These are phyloP conservation scores for Emys orbicularis DNA, from an alignment of 2,797 vertebrate genomes.

Conservation along the genomic window DNA sequence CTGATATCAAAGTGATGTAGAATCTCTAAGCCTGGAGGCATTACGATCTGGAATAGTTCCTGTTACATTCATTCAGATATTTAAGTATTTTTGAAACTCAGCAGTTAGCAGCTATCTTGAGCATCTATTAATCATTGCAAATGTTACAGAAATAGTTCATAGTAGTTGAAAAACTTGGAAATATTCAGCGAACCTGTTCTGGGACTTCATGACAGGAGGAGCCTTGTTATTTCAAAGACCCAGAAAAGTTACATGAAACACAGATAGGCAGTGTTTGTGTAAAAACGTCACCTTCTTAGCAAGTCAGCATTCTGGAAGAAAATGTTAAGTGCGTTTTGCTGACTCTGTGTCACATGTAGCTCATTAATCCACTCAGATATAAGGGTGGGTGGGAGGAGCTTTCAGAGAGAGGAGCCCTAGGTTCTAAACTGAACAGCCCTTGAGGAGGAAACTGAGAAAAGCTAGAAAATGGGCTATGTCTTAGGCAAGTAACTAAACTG, in stretches of 20 bases:
- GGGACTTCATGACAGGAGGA: neutral
- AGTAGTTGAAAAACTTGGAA: too few species aligned
- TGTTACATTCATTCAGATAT: accelerated
- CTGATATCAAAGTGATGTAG: neutral
- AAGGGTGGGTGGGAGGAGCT: neutral
- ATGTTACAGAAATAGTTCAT: neutral
- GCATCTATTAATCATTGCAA: neutral
- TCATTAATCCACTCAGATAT: accelerated
- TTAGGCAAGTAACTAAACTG: accelerated
- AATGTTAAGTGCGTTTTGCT: accelerated
- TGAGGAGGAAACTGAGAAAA: accelerated
- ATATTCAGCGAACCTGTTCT: neutral
- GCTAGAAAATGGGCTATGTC: neutral
- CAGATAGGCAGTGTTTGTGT: neutral
- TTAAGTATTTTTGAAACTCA: accelerated
- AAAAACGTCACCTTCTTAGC: neutral
- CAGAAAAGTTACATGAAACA: neutral
- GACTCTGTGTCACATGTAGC: neutral
- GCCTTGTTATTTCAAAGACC: accelerated
- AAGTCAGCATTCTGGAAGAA: neutral
- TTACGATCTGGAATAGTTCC: too few species aligned
- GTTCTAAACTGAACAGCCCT: neutral
- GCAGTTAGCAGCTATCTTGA: neutral
- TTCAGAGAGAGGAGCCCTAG: neutral
- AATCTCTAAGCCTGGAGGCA: neutral